phyloP scores from a whole-genome alignment of 64 coral and sea anemone species.

The Porites lutea region DNA sequence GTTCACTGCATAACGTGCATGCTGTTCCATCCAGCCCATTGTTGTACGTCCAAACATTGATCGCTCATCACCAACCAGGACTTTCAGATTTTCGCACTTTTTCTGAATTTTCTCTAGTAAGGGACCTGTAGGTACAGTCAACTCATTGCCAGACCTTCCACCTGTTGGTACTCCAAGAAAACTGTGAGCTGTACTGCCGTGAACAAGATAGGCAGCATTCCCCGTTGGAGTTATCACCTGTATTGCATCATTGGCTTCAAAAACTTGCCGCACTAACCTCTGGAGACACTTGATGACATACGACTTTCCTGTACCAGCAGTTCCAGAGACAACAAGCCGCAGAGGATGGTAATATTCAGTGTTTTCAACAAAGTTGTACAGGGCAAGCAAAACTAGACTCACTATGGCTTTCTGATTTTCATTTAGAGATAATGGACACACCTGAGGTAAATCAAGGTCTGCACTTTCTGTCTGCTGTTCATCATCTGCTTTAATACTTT shows the following conservation, averaged over 20 bases:
- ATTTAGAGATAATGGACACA: constrained; percentile 26
- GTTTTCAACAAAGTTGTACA: constrained; percentile 24
- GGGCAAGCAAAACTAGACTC: constrained; percentile 23
- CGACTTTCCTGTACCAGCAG: constrained; percentile 50
- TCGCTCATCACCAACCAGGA: constrained; percentile 41
- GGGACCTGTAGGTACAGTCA: constrained; percentile 33
- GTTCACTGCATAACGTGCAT: constrained; percentile 32
- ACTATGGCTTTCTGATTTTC: constrained; percentile 24
- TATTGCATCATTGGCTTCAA: constrained; percentile 29
- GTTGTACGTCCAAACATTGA: constrained; percentile 51
- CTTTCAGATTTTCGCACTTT: constrained; percentile 44
- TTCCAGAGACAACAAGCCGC: constrained; percentile 38
- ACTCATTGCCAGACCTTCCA: constrained; percentile 27
- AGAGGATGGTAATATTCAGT: constrained; percentile 15
- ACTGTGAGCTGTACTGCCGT: constrained; percentile 25
- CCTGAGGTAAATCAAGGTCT: neutral
- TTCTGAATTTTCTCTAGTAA: constrained; percentile 27
- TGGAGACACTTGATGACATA: constrained; percentile 53
- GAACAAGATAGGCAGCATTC: constrained; percentile 45
- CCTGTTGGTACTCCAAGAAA: constrained; percentile 40
- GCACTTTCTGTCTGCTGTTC: neutral
- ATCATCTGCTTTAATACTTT: neutral
- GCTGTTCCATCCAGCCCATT: constrained; percentile 60
- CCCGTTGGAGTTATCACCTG: constrained; percentile 43
- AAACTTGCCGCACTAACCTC: constrained; percentile 11